phyloP scores from a whole-genome alignment of 2,888 invertebrate genomes.

The Drosophila rubida region DNA sequence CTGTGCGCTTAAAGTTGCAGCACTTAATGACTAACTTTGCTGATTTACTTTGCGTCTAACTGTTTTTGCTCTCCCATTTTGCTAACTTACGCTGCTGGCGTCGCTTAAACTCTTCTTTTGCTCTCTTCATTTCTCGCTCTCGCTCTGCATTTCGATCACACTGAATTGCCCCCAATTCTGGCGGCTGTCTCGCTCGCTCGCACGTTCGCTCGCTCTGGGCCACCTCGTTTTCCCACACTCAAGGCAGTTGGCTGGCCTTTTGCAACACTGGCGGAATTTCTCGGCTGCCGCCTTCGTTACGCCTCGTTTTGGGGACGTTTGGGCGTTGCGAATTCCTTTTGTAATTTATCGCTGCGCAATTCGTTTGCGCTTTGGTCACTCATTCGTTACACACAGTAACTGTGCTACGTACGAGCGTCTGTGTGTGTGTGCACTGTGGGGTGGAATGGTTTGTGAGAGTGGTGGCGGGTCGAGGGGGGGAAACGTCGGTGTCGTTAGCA shows the following conservation, averaged over 20 bases:
- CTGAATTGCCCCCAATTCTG: background rate
- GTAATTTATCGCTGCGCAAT: constrained; percentile 72
- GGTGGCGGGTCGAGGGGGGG: background rate
- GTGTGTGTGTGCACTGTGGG: constrained; percentile 27
- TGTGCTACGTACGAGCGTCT: background rate
- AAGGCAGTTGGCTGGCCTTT: constrained; percentile 18
- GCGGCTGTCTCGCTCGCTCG: background rate
- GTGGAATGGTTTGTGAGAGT: constrained; percentile 31
- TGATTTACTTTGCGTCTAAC: no score
- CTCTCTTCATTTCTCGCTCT: no score
- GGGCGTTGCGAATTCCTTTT: constrained; percentile 73
- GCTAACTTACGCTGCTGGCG: no score
- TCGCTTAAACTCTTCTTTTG: no score
- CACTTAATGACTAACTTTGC: no score
- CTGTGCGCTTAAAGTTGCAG: no score
- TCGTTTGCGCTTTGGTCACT: constrained; percentile 66
- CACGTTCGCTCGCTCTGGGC: background rate
- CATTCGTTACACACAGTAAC: constrained; percentile 34
- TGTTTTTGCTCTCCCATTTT: no score
- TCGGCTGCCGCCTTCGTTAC: constrained; percentile 33
- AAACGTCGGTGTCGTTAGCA: constrained; percentile 16
- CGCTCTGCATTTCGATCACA: background rate
- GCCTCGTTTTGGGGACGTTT: constrained; percentile 44
- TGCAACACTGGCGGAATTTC: constrained; percentile 29
- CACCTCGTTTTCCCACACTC: background rate